These are phyloP conservation scores for Formica aserva DNA, from an alignment of 2,888 invertebrate genomes.

Conservation along the genomic window DNA sequence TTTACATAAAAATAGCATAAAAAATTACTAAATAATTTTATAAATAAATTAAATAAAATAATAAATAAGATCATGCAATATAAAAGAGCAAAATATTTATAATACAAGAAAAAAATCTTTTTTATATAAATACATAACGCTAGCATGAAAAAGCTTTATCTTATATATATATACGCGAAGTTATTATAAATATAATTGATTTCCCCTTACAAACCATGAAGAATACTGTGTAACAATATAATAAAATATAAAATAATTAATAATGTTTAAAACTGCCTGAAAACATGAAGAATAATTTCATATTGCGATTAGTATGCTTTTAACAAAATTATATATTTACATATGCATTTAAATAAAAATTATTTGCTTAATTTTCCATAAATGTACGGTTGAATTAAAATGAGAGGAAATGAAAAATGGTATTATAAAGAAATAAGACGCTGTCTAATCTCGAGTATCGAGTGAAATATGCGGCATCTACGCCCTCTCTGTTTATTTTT, in stretches of 20 bases:
- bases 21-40: neutral
- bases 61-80: neutral
- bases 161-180: neutral
- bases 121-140: neutral
- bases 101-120: neutral
- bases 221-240: neutral
- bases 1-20: neutral
- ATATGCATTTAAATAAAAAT: slow-evolving; percentile 18
- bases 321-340: neutral
- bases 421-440: slow-evolving; percentile 53
- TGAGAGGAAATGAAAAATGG: slow-evolving; percentile 10
- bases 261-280: neutral
- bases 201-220: neutral
- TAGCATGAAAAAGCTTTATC: neutral
- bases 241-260: neutral
- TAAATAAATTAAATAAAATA: neutral
- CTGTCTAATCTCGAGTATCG: slow-evolving; percentile 40
- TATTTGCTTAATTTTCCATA: neutral
- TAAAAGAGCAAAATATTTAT: neutral
- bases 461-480: slow-evolving; percentile 78
- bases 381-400: neutral
- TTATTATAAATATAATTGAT: neutral
- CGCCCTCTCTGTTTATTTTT: slow-evolving; percentile 81
- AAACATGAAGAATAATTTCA: neutral
- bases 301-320: neutral